Conservation (phyloP, 2,888 invertebrate genomes). For the Rhagonycha lutea region DNA sequence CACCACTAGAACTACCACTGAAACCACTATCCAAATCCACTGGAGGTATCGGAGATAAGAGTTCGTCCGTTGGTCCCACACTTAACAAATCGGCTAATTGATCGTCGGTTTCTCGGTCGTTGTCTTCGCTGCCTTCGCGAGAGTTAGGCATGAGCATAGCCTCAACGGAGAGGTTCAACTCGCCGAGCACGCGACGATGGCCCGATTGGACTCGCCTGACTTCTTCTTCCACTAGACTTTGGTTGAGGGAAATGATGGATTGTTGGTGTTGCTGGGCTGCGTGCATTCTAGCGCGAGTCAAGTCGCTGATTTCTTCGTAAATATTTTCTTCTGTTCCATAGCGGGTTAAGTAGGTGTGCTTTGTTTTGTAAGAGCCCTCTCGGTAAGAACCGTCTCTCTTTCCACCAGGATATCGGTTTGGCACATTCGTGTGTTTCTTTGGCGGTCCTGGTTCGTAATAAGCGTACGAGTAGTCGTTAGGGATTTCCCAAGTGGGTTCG, state of each 20-base stretch:
- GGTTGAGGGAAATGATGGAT: conserved; percentile 69
- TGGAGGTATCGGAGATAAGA: conserved; percentile 70
- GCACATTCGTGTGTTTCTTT: conserved; percentile 67
- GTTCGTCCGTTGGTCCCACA: conserved; percentile 72
- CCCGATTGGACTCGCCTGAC: conserved; percentile 81
- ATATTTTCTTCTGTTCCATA: conserved; percentile 86
- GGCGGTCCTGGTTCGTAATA: conserved; percentile 76
- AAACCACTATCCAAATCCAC: conserved; percentile 79
- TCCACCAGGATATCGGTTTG: conserved; percentile 53
- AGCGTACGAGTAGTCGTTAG: conserved; percentile 78
- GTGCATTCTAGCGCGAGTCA: conserved; percentile 49
- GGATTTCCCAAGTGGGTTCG: conserved; percentile 41
- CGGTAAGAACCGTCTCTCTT: conserved; percentile 49
- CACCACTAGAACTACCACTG: conserved; percentile 82
- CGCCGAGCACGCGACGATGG: conserved; percentile 81
- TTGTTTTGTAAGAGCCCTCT: conserved; percentile 49
- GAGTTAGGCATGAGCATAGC: conserved; percentile 85
- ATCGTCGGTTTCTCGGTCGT: conserved; percentile 65
- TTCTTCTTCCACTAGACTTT: conserved; percentile 80
- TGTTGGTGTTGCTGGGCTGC: conserved; percentile 50
- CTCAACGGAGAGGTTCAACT: conserved; percentile 83
- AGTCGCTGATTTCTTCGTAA: conserved; percentile 79
- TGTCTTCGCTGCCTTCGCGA: conserved; percentile 62
- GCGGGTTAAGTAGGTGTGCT: conserved; percentile 50
- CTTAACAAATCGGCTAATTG: conserved; percentile 69